Conservation (phyloP, 2,113 vertebrate species). For the Zapornia atra region DNA sequence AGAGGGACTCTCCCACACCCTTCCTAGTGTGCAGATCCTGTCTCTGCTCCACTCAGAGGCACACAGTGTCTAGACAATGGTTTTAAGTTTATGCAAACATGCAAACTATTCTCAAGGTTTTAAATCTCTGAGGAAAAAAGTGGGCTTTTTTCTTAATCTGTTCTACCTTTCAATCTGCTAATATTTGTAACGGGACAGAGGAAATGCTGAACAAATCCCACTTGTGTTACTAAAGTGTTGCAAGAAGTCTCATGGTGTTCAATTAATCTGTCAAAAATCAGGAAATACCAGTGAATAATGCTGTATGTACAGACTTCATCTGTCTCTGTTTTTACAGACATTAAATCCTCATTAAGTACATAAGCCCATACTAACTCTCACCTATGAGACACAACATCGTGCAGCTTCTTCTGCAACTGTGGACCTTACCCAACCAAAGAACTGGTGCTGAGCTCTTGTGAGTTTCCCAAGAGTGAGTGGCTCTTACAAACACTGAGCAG, state of each 20-base stretch:
- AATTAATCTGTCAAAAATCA: neutral
- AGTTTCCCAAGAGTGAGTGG: neutral
- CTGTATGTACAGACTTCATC: neutral
- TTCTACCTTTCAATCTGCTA: neutral
- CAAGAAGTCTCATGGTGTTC: neutral
- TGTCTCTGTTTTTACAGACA: neutral
- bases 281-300: neutral
- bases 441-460: neutral
- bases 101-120: neutral
- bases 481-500: neutral
- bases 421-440: neutral
- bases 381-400: neutral
- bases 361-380: neutral
- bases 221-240: neutral
- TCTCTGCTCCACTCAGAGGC: neutral
- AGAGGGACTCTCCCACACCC: neutral
- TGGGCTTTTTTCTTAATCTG: neutral
- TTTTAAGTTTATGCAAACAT: neutral
- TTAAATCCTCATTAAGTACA: neutral
- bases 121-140: neutral
- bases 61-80: neutral
- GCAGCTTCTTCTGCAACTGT: neutral
- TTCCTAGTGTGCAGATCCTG: fast-evolving
- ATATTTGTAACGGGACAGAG: neutral
- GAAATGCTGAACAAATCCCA: neutral